Base-by-base conservation (phyloP, 2,888 invertebrate species). In the Plusia festucae region DNA sequence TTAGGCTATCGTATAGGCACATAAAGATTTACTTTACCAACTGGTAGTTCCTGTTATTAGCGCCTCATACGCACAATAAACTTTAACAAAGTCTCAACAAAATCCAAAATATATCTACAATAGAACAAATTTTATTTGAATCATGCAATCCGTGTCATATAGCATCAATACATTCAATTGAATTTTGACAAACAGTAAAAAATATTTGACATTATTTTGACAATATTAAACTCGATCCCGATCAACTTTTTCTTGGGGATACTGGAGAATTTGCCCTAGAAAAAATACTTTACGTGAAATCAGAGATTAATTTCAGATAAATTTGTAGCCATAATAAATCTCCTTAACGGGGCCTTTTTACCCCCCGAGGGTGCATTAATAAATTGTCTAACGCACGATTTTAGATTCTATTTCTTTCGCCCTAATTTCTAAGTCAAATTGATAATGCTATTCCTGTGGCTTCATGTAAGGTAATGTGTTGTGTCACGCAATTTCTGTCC, bases 301-400 rank as follows among this genome's bases (percentile, higher is more conserved):
- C 73, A 61, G 68, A 80, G 82, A 81, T 85, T 85, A 80, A 85
- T 83, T 84, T 83, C 59, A 83, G 85, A 85, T 85, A 85, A 79
- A 75, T 73, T 70, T 74, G 71, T 71, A 69, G 60, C 65, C 70
- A 78, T 79, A 74, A 81, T 83, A 79, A 81, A 82, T 82, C 78
- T 72, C 58, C 30, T 68, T 66, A 63, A 70, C 66, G 73, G 55
- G 63, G 57, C 24, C 61, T 54, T 15, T 8, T 55, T 65, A 55
- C 60, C 66, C 24, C 70, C 65, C 54, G 53, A 65, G 67, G 68
- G 56, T 72, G 71, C 75, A 82, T 80, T 83, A 83, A 85, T 84
- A 85, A 84, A 84, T 83, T 79, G 82, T 79, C 78, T 76, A 72
- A 54, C 69, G 67, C 32, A 74, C 78, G 76, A 67, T 70, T 74